Conservation (phyloP, 2,113 vertebrate species). For the Lethenteron camtschaticum region DNA sequence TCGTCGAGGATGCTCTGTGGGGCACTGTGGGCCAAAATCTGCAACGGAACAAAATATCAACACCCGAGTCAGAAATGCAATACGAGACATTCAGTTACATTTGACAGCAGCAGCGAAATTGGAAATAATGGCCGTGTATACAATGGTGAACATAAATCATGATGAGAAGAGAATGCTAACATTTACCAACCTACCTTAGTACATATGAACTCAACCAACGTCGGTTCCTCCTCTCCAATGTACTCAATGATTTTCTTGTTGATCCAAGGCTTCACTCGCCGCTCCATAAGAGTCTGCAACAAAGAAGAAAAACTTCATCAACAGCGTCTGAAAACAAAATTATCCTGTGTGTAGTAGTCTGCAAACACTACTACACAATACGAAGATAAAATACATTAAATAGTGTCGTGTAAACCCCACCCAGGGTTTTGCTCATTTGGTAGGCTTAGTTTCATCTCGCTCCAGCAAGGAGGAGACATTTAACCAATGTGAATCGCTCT, state of each 20-base stretch:
- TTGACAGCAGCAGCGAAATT: background rate
- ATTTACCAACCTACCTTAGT: slow-evolving; percentile 45
- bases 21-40: slow-evolving; percentile 97
- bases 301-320: background rate
- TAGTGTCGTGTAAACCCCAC: no score
- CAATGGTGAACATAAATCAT: background rate
- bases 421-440: no score
- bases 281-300: slow-evolving; percentile 70
- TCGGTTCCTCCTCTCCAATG: slow-evolving; percentile 93
- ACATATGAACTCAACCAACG: slow-evolving; percentile 93
- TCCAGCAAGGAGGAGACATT: no score
- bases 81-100: background rate
- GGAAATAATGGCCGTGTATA: background rate
- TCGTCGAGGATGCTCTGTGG: slow-evolving; percentile 93
- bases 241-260: slow-evolving; percentile 99
- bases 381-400: no score
- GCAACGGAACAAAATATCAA: slow-evolving; percentile 7
- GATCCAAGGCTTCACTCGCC: slow-evolving; percentile 89
- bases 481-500: no score
- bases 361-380: no score
- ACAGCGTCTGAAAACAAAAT: no score
- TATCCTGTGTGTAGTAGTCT: no score
- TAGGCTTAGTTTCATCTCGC: no score
- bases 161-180: background rate
- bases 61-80: background rate